Evolutionary conservation across 2,113 vertebrate species (phyloP).

Genomic region (Coregonus clupeaformis): DNA sequence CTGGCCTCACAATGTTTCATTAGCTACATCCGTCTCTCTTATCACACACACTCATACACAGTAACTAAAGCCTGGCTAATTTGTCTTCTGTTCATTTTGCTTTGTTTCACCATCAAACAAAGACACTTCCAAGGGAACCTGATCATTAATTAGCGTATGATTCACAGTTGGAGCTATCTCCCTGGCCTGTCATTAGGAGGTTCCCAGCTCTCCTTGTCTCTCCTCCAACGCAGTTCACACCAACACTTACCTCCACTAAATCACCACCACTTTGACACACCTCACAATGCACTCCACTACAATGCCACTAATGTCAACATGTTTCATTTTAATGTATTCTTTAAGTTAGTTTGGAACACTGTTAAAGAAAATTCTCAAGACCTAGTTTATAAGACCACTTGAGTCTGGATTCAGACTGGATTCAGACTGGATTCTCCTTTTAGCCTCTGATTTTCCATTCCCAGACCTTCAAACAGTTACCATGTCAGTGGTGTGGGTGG

Average conservation of each 20-base stretch:
- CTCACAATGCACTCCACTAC: neutral
- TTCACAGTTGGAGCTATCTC: constrained; percentile 55
- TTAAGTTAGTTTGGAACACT: no score
- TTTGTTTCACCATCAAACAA: constrained; percentile 64
- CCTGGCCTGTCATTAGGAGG: constrained; percentile 62
- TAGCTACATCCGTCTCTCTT: neutral
- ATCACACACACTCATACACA: neutral
- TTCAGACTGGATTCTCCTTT: neutral
- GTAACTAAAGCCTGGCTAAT: neutral
- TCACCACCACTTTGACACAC: neutral
- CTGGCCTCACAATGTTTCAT: neutral
- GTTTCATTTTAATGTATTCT: no score
- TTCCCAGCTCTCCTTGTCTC: constrained; percentile 64
- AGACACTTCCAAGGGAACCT: constrained; percentile 56
- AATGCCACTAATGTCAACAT: neutral
- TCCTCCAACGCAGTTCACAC: constrained; percentile 18
- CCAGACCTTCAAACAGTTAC: no score
- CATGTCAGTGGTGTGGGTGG: no score
- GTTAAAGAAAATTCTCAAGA: no score
- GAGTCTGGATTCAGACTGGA: neutral
- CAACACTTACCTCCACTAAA: constrained; percentile 9
- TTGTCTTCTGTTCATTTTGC: constrained; percentile 21
- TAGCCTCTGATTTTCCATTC: neutral
- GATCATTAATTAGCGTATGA: constrained; percentile 63
- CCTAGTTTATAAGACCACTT: neutral